A percentile compares a stretch with the other conserved stretches of the same genome.
phyloP scores from a whole-genome alignment of 2,888 invertebrate genomes.

The Thecocarcelia acutangulata region DNA sequence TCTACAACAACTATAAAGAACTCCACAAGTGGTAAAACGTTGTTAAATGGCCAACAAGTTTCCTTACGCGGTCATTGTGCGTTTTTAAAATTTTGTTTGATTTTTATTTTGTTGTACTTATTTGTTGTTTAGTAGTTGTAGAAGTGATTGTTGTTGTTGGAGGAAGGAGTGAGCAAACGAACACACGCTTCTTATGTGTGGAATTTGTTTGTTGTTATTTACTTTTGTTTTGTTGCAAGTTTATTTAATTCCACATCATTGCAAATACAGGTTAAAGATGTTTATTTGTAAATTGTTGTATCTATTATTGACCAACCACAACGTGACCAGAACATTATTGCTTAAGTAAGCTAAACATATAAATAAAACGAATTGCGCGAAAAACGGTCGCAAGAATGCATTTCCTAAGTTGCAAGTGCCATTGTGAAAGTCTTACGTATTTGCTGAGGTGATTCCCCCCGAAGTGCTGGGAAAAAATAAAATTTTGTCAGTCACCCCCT shows the following conservation, averaged over 20 bases:
- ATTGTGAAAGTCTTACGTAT: too few species aligned
- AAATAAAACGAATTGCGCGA: too few species aligned
- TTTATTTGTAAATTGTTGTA: conserved; percentile 59
- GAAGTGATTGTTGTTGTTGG: conserved; percentile 17
- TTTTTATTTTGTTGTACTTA: conserved; percentile 12
- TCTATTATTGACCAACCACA: conserved; percentile 29
- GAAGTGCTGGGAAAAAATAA: too few species aligned
- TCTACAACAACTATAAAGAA: conserved; percentile 35
- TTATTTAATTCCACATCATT: conserved; percentile 66
- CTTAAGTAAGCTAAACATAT: too few species aligned
- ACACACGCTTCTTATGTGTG: conserved; percentile 34
- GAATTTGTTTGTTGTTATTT: conserved; percentile 52
- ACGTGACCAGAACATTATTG: too few species aligned
- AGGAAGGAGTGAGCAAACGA: not conserved
- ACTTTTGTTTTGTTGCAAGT: conserved; percentile 58
- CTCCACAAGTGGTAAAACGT: conserved; percentile 46
- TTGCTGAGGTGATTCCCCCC: too few species aligned
- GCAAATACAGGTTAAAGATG: conserved; percentile 68
- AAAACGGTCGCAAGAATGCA: too few species aligned
- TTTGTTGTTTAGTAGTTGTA: not conserved
- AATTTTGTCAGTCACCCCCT: too few species aligned
- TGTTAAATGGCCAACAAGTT: conserved; percentile 63
- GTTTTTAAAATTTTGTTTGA: conserved; percentile 36
- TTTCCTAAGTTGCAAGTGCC: too few species aligned
- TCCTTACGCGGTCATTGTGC: conserved; percentile 69